A percentile compares a stretch with the other conserved stretches of the same genome.
Conservation (phyloP, 2,113 vertebrate species). For the Bos indicus region DNA sequence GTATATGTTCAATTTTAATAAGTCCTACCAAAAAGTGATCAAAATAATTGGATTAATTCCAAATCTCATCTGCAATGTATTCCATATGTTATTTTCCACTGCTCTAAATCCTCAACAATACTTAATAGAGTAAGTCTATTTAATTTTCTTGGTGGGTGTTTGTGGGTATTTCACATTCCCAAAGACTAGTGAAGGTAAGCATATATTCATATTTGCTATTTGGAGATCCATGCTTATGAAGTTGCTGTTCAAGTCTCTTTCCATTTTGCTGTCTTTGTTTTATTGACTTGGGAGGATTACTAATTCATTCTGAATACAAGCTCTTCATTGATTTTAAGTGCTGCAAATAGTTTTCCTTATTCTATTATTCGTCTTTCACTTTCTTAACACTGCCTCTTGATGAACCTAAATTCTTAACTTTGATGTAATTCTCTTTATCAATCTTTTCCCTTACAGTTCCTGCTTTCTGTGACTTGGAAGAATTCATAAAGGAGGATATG, state of each 20-base stretch:
- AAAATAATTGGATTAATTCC: background rate
- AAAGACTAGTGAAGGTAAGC: background rate
- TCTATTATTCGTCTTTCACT: background rate
- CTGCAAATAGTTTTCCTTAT: background rate
- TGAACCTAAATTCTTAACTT: background rate
- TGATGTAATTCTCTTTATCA: background rate
- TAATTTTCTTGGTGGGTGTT: background rate
- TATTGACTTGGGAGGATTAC: background rate
- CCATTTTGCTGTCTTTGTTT: background rate
- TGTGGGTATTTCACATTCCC: background rate
- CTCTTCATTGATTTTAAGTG: background rate
- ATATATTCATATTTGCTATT: background rate
- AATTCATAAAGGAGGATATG: background rate
- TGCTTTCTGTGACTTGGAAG: background rate
- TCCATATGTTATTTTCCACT: background rate
- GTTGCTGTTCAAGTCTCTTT: background rate
- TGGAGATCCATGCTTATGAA: background rate
- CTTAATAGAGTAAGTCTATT: background rate
- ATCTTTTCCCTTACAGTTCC: background rate
- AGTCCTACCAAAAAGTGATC: background rate
- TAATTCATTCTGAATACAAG: background rate
- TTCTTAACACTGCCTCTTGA: background rate
- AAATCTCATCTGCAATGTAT: background rate
- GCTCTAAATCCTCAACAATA: background rate
- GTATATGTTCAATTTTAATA: background rate